Base-by-base conservation (phyloP, 2,797 vertebrate genomes). In the Meda fulgida region DNA sequence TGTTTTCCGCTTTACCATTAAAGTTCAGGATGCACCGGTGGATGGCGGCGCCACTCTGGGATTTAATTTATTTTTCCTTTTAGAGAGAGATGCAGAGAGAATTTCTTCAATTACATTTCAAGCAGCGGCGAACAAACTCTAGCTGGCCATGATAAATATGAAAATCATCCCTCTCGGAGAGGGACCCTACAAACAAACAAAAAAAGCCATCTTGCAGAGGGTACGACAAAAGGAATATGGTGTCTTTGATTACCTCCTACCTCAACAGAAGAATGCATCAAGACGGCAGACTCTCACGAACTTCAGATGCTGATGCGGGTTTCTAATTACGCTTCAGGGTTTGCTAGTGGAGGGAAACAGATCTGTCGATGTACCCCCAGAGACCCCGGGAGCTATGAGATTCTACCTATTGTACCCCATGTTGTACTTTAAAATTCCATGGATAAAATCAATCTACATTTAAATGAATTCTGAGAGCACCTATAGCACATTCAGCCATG, bases 101-200 rank as follows among this genome's bases (percentile, higher is more conserved):
- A 81, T 87, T 92, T 87, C 89, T 87, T 90, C 86, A 91, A 91
- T 92, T 92, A 89, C 88, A 90, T 91, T 89, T 87, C 46, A 78
- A 90, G 86, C 71, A 83, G 88, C 80, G 82, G 66, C 36, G 53
- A 67, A 82, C 77, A 67, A 51, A 63, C 75, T 3, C 29, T 78
- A 7, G 46, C 85, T 43, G 55, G 71, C 73, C 53, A 77, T 69
- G 85, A 87, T 90, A 84, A 90, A 92, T 92, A 92, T 91, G 87
- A 90, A 91, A 89, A 91, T 85, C 86, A 91, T 76, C 72, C n/a
- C 19, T 11, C 34, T 43, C 67, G 2, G 55, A 73, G 36, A 85
- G 70, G 36, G 66, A 71, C 55, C 55, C 70, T 23, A 73, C 80
- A 89, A 85, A 85, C 78, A 84, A 84, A 81, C 80, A 86, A 77